Base-by-base conservation (phyloP, 2,888 invertebrate genomes). In the Ophioninae sp. region DNA sequence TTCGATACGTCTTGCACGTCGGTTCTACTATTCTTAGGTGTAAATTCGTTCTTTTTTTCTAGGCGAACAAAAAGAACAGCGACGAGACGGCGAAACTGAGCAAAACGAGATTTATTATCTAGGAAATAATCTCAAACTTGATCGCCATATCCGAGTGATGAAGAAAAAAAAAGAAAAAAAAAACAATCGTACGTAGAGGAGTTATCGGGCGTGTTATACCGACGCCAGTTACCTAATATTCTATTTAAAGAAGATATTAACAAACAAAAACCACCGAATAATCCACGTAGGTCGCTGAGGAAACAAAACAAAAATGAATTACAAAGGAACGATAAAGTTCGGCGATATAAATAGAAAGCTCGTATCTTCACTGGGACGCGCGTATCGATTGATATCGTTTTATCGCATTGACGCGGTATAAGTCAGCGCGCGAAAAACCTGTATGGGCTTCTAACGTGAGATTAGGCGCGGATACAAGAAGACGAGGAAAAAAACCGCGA, bases 191-290 rank as follows among this genome's bases (percentile, higher is more conserved):
- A 84, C 59, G 56, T 84, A 81, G 84, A 50, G 70, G 75, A 79
- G 75, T 84, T 84, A 79, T 84, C 79, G 72, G 75, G 81, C 84
- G 84, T 84, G 69, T 73, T 84, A 65, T 84, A 84, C 81, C 81
- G 62, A 81, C 84, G 84, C 81, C 79, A 81, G 81, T 79, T 84
- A 84, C 79, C 84, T 79, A 79, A 81, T 84, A 84, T 81, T 81
- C 79, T 79, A 84, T 84, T 82, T 76, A 76, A 82, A 84, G 21
- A n/a, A 56, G 20, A 70, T 21, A 75, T 41, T 44, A 75, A 69
- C 10, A 39, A 44, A 78, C 20, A 67, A 81, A 81, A 68, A 59
- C 74, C 79, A 76, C 67, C 72, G 81, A 81, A 81, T 84, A 81
- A 83, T 81, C 74, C 23, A 72, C 44, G 72, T 84, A 79, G 75